Evolutionary conservation across 2,888 invertebrate species (phyloP), one percentile per base, ranked within the genome.

Genomic region (Pseudococcus longispinus): DNA sequence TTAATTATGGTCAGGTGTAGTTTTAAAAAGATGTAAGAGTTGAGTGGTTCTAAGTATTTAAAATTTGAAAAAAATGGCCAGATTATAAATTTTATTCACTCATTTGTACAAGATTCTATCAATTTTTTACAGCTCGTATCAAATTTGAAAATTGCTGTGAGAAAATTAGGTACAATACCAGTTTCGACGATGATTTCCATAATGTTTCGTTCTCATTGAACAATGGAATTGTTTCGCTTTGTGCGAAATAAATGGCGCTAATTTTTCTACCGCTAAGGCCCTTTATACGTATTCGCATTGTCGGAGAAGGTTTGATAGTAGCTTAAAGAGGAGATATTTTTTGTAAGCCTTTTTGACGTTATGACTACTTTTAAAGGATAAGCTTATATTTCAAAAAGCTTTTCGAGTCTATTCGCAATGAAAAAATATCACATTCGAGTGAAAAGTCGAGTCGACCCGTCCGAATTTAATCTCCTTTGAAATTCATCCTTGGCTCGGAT

Each of bases 311-410:
- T 26, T 65, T 26, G 65, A 65, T 65, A 26, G 65, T 3, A 9
- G 26, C 65, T 65, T 65, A n/a, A 6, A 65, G 6, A 65, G 4
- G 65, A 26, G 65, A 65, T 65, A 65, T 65, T 26, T 26, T 65
- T 65, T 26, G 26, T 65, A 26, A 65, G 65, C 65, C 26, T 65
- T 65, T 65, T 26, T 65, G 65, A 65, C 65, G 11, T 65, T 26
- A 65, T 65, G 65, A 13, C 26, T 65, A 65, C 5, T 65, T 65
- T 65, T n/a, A 65, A 23, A n/a, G 26, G 26, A 26, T 65, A 65
- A 65, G 65, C 65, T 26, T 65, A 13, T 65, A 65, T 65, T 65
- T 65, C 23, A 15, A 65, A 65, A 65, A 65, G 65, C 65, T 65
- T 26, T 65, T 26, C 26, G 26, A 65, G 26, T 26, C 65, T 13